phyloP scores from a whole-genome alignment of 2,113 vertebrate species.

The Argyrosomus japonicus region DNA sequence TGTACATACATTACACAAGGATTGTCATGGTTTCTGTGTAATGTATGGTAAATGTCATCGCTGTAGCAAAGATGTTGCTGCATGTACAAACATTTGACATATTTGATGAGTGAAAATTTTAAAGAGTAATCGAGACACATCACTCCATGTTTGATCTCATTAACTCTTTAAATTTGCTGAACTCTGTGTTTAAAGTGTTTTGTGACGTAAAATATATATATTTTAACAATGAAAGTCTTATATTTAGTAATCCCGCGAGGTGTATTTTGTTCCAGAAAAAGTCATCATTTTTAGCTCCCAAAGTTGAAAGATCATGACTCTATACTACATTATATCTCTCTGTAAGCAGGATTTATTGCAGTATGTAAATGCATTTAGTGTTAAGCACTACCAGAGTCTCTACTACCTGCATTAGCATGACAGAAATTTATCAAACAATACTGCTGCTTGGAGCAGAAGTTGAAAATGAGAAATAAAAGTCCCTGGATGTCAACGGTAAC shows the following conservation, averaged over 20 bases:
- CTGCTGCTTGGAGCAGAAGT: too few relatives aligned
- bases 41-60: not conserved
- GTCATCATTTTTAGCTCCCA: not conserved
- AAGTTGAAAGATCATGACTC: not conserved
- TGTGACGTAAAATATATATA: not conserved
- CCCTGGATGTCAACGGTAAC: not conserved
- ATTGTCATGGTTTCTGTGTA: not conserved
- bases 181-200: not conserved
- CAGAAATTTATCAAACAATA: not conserved
- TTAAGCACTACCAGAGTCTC: not conserved
- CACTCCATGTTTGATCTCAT: not conserved
- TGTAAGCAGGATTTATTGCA: not conserved
- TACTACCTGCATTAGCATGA: not conserved
- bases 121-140: not conserved
- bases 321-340: not conserved
- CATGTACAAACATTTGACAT: slow-evolving; percentile 11
- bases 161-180: not conserved
- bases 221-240: too few relatives aligned
- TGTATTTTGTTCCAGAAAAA: too few relatives aligned
- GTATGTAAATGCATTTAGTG: not conserved
- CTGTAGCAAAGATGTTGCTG: not conserved
- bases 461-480: not conserved
- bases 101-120: not conserved
- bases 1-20: not conserved
- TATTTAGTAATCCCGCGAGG: too few relatives aligned